phyloP scores from a whole-genome alignment of 1,140 invertebrate genomes.

The Eumeta japonica region DNA sequence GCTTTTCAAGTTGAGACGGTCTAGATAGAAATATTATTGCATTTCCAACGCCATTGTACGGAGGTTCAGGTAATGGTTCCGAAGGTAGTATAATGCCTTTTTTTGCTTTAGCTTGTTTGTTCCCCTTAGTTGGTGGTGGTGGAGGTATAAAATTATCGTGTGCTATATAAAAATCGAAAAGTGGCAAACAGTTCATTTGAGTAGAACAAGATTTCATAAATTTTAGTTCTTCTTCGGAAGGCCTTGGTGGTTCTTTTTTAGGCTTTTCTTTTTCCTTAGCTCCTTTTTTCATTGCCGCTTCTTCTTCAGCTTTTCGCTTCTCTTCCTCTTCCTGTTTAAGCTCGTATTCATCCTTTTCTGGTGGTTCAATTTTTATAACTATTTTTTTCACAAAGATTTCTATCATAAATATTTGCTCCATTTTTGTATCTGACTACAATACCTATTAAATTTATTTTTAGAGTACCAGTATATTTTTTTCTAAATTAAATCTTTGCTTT shows the following conservation, averaged over 20 bases:
- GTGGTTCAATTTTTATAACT: conserved; percentile 43
- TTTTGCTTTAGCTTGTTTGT: conserved; percentile 25
- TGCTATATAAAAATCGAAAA: conserved; percentile 48
- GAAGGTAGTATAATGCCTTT: conserved; percentile 37
- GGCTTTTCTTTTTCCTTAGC: conserved; percentile 38
- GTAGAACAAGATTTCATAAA: conserved; percentile 47
- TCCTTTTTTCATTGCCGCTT: conserved; percentile 22
- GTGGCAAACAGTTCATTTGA: conserved; percentile 43
- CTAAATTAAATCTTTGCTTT: too few species aligned
- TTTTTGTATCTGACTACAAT: conserved; percentile 10
- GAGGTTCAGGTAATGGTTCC: conserved; percentile 43
- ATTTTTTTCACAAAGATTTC: conserved; percentile 49
- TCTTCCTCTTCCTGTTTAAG: conserved; percentile 36
- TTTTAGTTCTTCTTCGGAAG: conserved; percentile 51
- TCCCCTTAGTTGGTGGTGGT: conserved; percentile 35
- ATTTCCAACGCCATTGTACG: conserved; percentile 45
- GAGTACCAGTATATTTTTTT: too few species aligned
- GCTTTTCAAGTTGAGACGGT: conserved; percentile 40
- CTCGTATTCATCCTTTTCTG: conserved; percentile 46
- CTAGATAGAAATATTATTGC: conserved; percentile 41
- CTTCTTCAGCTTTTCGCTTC: conserved; percentile 32
- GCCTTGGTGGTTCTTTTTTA: conserved; percentile 36
- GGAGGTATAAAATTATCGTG: conserved; percentile 49
- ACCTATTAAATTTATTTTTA: not conserved
- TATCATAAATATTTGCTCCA: conserved; percentile 52